Base-by-base conservation (phyloP, 2,888 invertebrate genomes). In the Dolomedes plantarius region DNA sequence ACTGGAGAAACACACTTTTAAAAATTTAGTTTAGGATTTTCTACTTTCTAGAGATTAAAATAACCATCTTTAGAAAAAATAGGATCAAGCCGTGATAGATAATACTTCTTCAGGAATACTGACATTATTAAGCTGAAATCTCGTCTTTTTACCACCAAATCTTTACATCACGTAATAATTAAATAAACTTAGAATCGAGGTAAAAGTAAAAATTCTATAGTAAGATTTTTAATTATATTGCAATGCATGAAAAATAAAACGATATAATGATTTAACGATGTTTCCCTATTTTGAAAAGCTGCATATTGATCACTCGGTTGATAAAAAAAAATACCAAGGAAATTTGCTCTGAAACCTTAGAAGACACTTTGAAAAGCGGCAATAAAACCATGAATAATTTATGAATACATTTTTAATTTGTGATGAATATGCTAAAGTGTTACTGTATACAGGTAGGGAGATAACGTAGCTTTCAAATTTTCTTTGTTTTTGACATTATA, bases 391-490 rank as follows among this genome's bases (percentile, higher is more conserved):
- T 56, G 23, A 56, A 56, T 56, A 56, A 56, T 56, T 56, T 56
- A 56, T 56, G 56, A 56, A 56, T 56, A 23, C 56, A 56, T 56
- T 23, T 56, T 23, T 56, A 56, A 56, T 23, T 56, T 56, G 5
- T 2, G 56, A 6, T 56, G 23, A 56, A 23, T 56, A 56, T 56
- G 56, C 56, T 23, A 23, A 56, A 56, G 56, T 56, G 23, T 19
- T 23, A 56, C 3, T 23, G 3, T 19, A 23, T 23, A 56, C 56
- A 56, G 23, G 56, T n/a, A 56, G 11, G 2, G 2, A 56, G 56
- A 23, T 56, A 56, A 56, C 56, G 23, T 3, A 23, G 23, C 23
- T 23, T n/a, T 56, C n/a, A 56, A 56, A 6, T 56, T 56, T 56
- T 56, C 56, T 23, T 56, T 56, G 3, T 56, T 56, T 23, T 23